A percentile compares a stretch with the other conserved stretches of the same genome.
phyloP scores from a whole-genome alignment of 2,888 invertebrate genomes.

The Scaptomyza reducta region DNA sequence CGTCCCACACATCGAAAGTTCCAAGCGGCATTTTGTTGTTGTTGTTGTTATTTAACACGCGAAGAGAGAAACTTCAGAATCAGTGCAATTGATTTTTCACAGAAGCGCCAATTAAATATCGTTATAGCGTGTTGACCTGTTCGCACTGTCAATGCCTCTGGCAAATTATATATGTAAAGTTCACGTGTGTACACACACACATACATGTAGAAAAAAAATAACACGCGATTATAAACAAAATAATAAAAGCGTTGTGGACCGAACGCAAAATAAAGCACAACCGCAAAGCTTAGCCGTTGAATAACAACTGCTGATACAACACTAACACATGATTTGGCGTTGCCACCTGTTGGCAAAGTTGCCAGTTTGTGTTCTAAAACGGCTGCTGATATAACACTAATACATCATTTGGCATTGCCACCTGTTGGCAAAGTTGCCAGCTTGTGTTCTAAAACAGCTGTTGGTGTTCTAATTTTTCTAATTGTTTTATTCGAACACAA shows the following conservation, averaged over 20 bases:
- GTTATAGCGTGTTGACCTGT: slow-evolving; percentile 59
- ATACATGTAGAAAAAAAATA: slow-evolving; percentile 16
- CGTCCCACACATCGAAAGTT: slow-evolving; percentile 89
- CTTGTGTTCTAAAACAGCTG: not conserved
- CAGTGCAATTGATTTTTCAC: slow-evolving; percentile 64
- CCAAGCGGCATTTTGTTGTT: slow-evolving; percentile 52
- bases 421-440: slow-evolving; percentile 14
- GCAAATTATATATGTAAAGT: slow-evolving; percentile 36
- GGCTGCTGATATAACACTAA: slow-evolving; percentile 22
- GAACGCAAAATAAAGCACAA: slow-evolving; percentile 2
- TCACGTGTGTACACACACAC: slow-evolving; percentile 16
- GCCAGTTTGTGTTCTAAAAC: not conserved
- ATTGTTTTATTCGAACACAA: too few relatives aligned
- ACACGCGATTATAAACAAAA: slow-evolving; percentile 50
- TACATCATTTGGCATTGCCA: slow-evolving; percentile 43
- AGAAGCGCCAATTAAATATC: slow-evolving; percentile 17
- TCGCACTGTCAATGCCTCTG: slow-evolving; percentile 58
- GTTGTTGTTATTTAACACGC: slow-evolving; percentile 16
- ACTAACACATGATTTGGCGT: slow-evolving; percentile 20
- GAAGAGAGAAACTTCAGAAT: not conserved
- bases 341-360: slow-evolving; percentile 37
- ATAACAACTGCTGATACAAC: slow-evolving; percentile 50
- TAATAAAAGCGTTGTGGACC: slow-evolving; percentile 1
- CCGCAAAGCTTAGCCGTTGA: slow-evolving; percentile 51
- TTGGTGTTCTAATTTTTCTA: not conserved